phyloP scores from a whole-genome alignment of 2,797 vertebrate species.

The Schizopygopsis pylzovi region DNA sequence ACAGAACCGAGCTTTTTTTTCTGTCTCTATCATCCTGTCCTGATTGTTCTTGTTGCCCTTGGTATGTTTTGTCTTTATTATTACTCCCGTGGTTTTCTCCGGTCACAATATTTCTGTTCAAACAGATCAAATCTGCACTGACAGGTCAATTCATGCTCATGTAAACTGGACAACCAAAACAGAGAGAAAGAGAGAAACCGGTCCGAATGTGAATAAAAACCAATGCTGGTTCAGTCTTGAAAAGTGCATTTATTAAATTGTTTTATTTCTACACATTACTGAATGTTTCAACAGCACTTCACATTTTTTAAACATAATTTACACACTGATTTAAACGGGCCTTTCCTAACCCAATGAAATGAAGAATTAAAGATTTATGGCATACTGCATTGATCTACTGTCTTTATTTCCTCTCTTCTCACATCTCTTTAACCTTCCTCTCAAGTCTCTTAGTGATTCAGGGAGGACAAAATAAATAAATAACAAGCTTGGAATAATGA shows the following conservation, averaged over 20 bases:
- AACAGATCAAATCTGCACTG: not conserved
- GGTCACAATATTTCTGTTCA: not conserved
- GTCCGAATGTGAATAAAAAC: not conserved
- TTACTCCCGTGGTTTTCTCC: not conserved
- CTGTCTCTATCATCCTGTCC: not conserved
- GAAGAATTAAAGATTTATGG: not conserved
- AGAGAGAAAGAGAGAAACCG: not conserved
- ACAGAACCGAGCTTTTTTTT: not conserved
- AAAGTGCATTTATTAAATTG: not conserved
- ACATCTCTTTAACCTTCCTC: not conserved
- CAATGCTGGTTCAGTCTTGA: not conserved
- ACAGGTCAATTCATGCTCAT: not conserved
- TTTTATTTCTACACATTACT: not conserved
- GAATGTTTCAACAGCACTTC: not conserved
- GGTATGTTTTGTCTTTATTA: not conserved
- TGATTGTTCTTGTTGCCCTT: slow-evolving; percentile 1
- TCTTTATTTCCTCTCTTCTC: not conserved
- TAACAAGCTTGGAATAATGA: slow-evolving; percentile 18
- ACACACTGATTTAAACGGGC: not conserved
- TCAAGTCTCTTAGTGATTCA: slow-evolving; percentile 2
- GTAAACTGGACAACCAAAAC: not conserved
- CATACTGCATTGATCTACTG: not conserved
- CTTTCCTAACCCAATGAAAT: not conserved
- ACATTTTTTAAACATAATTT: not conserved
- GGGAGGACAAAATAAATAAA: not conserved